Base-by-base conservation (phyloP, 2,888 invertebrate species). In the Caenorhabditis wallacei region DNA sequence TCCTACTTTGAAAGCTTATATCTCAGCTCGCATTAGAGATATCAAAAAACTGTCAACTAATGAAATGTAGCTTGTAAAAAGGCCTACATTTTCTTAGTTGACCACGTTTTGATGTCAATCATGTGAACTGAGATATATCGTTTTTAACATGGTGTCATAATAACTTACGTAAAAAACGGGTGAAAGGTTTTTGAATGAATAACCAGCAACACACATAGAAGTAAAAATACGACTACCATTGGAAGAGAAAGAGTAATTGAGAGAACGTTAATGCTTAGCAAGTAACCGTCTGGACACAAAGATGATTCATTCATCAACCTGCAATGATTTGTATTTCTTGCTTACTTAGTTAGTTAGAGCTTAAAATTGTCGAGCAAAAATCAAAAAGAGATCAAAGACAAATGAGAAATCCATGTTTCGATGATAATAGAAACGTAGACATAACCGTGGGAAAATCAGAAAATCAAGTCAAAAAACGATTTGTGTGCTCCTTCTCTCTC, bases 111-210 rank as follows among this genome's bases (percentile, higher is more conserved):
- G n/a, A n/a, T n/a, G n/a, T n/a, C n/a, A n/a, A n/a, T n/a, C n/a
- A n/a, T n/a, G n/a, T n/a, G n/a, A n/a, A n/a, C n/a, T n/a, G n/a
- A n/a, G n/a, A n/a, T n/a, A n/a, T n/a, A n/a, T n/a, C n/a, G n/a
- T n/a, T n/a, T n/a, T n/a, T n/a, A n/a, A n/a, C n/a, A n/a, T n/a
- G n/a, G n/a, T n/a, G n/a, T 48, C 18, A 18, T 18, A n/a, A 40
- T 18, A 13, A 76, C 82, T 76, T 54, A 82, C 82, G 82, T 82
- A 40, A 82, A 82, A 61, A 76, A 71, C 20, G 76, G 76, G 26
- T 82, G 82, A 40, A 82, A 82, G 1, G 82, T 61, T 24, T 82
- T 76, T 1, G 74, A 76, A 53, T 76, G 59, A 18, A 59, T 26
- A 30, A 75, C 20, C n/a, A 81, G 61, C 13, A 81, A 51, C 1